These are phyloP conservation scores for Hipposideros armiger DNA, from an alignment of 2,113 vertebrate genomes.

Conservation along the genomic window DNA sequence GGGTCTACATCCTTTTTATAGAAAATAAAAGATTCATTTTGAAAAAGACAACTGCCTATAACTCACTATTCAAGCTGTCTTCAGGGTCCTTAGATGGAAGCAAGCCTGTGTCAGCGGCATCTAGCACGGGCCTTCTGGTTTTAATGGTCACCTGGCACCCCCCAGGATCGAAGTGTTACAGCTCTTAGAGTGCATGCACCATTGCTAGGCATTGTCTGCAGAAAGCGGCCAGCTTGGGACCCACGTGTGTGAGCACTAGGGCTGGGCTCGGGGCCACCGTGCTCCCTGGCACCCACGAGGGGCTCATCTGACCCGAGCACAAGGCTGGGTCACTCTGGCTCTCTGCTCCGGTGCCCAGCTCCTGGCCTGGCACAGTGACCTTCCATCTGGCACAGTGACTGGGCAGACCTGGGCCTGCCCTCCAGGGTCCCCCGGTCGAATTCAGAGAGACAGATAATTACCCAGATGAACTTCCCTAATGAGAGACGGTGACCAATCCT, in stretches of 20 bases:
- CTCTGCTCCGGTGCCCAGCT: fast-evolving
- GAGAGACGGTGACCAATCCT: background rate
- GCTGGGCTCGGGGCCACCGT: no score
- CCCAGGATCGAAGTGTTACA: background rate
- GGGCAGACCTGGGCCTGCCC: background rate
- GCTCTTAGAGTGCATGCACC: fast-evolving
- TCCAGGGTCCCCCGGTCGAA: fast-evolving
- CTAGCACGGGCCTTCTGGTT: fast-evolving
- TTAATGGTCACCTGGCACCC: fast-evolving
- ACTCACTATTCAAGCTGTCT: background rate
- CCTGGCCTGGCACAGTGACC: background rate
- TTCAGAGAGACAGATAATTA: background rate
- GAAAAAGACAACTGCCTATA: background rate
- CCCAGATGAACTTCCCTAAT: background rate
- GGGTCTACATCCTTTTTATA: background rate
- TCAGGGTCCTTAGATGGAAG: background rate
- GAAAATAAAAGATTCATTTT: background rate
- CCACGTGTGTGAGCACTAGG: fast-evolving
- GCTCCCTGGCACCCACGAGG: fast-evolving
- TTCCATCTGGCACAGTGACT: background rate
- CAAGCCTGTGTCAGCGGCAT: fast-evolving
- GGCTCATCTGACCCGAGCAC: background rate
- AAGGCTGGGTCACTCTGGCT: background rate
- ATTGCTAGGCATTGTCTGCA: background rate
- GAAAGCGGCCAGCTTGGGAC: background rate